A percentile compares a stretch with the other conserved stretches of the same genome.
These are phyloP conservation scores for Syncerus caffer DNA, from an alignment of 2,797 vertebrate species.

Conservation along the genomic window DNA sequence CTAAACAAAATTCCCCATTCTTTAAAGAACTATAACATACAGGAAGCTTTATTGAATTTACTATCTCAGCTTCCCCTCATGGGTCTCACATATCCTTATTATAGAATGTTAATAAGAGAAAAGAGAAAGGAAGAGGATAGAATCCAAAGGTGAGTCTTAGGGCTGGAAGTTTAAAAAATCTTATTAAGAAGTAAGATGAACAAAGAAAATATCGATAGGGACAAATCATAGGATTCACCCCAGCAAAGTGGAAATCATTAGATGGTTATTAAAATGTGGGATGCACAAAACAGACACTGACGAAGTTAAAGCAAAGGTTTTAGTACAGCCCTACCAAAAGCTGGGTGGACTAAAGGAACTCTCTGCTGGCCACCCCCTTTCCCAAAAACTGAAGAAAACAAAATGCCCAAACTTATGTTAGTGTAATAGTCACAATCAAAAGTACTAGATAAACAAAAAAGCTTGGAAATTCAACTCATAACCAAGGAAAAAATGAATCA, in stretches of 20 bases:
- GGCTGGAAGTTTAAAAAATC: not conserved
- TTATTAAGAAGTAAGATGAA: not conserved
- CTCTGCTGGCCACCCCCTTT: not conserved
- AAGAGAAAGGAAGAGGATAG: not conserved
- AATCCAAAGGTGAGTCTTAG: not conserved
- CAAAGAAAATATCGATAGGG: not conserved
- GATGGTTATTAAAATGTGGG: not conserved
- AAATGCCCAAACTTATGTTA: not conserved
- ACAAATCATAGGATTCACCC: not conserved
- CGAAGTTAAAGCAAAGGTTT: not conserved
- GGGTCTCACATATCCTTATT: not conserved
- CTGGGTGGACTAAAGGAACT: not conserved
- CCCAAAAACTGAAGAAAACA: not conserved
- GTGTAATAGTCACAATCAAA: not conserved
- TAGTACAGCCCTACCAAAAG: not conserved
- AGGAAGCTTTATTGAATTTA: not conserved
- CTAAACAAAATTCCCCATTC: not conserved
- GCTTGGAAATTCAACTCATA: not conserved
- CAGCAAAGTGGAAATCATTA: not conserved
- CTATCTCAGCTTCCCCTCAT: not conserved
- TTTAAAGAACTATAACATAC: not conserved
- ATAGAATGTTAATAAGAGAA: not conserved
- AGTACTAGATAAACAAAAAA: not conserved
- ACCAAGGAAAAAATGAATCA: not conserved
- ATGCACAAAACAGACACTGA: not conserved